A percentile compares a stretch with the other conserved stretches of the same genome.
phyloP scores from a whole-genome alignment of 2,888 invertebrate genomes.

The Lingula anatina region DNA sequence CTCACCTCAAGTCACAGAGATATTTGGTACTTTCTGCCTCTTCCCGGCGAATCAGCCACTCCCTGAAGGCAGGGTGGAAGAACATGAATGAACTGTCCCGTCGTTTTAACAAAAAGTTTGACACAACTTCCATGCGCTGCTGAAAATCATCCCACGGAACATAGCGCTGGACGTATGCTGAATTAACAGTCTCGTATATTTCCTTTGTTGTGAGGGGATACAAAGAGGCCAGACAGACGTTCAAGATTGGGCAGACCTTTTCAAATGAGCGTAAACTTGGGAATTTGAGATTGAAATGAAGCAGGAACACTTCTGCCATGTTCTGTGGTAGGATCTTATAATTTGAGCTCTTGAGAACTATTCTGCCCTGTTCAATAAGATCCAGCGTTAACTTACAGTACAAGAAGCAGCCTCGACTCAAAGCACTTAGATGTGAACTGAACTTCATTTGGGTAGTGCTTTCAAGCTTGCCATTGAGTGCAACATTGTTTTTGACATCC shows the following conservation, averaged over 20 bases:
- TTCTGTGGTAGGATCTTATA: constrained; percentile 64
- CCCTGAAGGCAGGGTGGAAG: constrained; percentile 95
- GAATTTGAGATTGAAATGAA: constrained; percentile 86
- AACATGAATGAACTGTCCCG: constrained; percentile 94
- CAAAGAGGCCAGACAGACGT: constrained; percentile 84
- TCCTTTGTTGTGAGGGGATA: constrained; percentile 85
- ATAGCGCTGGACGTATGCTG: constrained; percentile 72
- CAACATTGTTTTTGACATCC: constrained; percentile 74
- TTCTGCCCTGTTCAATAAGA: constrained; percentile 82
- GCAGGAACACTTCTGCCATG: constrained; percentile 65
- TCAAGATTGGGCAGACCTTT: constrained; percentile 74
- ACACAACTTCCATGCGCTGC: constrained; percentile 77
- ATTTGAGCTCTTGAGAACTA: constrained; percentile 88
- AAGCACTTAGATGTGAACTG: constrained; percentile 74
- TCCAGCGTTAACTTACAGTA: constrained; percentile 88
- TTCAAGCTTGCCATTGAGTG: constrained; percentile 39
- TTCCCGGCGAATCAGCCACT: constrained; percentile 81
- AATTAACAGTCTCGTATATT: constrained; percentile 89
- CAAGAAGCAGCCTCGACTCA: constrained; percentile 85
- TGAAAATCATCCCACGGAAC: constrained; percentile 87
- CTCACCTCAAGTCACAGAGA: constrained; percentile 75
- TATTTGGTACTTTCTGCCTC: constrained; percentile 76
- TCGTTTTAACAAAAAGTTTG: constrained; percentile 82
- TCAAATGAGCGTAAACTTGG: constrained; percentile 87
- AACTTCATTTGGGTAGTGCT: constrained; percentile 57